Evolutionary conservation across 2,113 vertebrate genomes (phyloP).

Genomic region (Epinephelus cyanopodus): DNA sequence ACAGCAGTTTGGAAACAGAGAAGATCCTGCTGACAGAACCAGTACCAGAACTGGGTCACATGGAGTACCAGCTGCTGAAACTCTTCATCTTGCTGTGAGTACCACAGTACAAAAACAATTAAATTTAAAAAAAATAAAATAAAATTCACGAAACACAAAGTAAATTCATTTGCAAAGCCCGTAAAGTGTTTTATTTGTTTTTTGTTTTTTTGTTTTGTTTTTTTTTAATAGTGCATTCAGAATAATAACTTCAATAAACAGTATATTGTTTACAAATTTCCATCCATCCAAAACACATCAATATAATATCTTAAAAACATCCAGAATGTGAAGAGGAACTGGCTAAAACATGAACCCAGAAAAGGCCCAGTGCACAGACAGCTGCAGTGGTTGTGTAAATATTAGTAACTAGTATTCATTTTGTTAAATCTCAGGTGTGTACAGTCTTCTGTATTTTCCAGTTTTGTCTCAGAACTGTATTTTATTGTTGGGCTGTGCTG

Average conservation of each 20-base stretch:
- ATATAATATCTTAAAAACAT: neutral
- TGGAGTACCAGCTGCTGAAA: conserved; percentile 70
- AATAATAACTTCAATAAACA: neutral
- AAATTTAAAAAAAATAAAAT: no score
- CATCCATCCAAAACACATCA: neutral
- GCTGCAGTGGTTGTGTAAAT: neutral
- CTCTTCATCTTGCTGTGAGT: conserved; percentile 77
- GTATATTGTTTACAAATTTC: neutral
- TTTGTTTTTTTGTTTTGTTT: no score
- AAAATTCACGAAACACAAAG: no score
- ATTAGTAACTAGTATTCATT: no score
- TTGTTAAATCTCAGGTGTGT: neutral
- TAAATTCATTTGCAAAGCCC: no score
- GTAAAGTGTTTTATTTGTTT: no score
- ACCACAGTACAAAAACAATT: neutral
- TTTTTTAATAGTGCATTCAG: no score
- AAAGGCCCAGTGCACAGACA: neutral
- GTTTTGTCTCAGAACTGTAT: no score
- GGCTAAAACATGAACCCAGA: neutral
- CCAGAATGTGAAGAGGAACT: neutral
- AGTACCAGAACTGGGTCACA: conserved; percentile 68
- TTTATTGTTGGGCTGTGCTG: conserved; percentile 3
- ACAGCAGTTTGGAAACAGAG: conserved; percentile 65
- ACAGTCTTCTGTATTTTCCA: neutral
- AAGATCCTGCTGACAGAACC: conserved; percentile 71